Conservation (phyloP, 37 sponge, comb jelly and placozoan genomes). For the Axinella damicornis region DNA sequence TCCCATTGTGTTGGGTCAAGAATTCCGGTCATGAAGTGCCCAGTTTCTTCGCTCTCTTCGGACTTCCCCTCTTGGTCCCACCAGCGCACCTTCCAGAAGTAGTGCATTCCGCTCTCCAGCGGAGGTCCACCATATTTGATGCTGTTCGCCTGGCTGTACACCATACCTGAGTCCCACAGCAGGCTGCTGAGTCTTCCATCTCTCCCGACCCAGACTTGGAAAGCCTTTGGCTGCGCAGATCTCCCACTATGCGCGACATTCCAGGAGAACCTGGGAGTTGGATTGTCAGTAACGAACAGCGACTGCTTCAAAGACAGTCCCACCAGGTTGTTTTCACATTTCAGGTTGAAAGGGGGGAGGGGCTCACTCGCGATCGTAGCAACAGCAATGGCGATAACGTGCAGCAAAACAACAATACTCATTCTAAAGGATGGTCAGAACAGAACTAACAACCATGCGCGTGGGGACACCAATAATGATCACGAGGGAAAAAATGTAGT, state of each 20-base stretch:
- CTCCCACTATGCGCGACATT: slow-evolving; percentile 55
- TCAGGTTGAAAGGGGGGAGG: slow-evolving; percentile 33
- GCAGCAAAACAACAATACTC: too few relatives aligned
- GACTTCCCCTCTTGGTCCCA: slow-evolving; percentile 57
- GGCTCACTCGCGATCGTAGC: slow-evolving; percentile 16
- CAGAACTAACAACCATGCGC: too few relatives aligned
- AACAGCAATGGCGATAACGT: too few relatives aligned
- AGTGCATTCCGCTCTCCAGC: slow-evolving; percentile 28
- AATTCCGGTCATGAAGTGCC: slow-evolving; percentile 51
- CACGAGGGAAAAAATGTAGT: too few relatives aligned
- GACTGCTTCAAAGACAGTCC: not conserved
- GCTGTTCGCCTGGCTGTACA: slow-evolving; percentile 5
- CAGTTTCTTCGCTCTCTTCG: slow-evolving; percentile 35
- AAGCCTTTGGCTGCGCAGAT: slow-evolving; percentile 43
- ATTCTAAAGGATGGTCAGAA: too few relatives aligned
- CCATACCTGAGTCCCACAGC: slow-evolving; percentile 64
- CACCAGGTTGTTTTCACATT: slow-evolving; percentile 41
- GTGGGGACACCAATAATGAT: too few relatives aligned
- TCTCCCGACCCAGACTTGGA: slow-evolving; percentile 30
- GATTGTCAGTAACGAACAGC: slow-evolving; percentile 53
- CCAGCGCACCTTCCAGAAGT: slow-evolving; percentile 68
- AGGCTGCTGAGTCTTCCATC: not conserved
- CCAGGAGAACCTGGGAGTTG: slow-evolving; percentile 67
- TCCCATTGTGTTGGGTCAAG: slow-evolving; percentile 26
- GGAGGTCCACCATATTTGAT: slow-evolving; percentile 37